Evolutionary conservation across 2,113 vertebrate species (phyloP).

Genomic region (Pelecanoides urinatrix): DNA sequence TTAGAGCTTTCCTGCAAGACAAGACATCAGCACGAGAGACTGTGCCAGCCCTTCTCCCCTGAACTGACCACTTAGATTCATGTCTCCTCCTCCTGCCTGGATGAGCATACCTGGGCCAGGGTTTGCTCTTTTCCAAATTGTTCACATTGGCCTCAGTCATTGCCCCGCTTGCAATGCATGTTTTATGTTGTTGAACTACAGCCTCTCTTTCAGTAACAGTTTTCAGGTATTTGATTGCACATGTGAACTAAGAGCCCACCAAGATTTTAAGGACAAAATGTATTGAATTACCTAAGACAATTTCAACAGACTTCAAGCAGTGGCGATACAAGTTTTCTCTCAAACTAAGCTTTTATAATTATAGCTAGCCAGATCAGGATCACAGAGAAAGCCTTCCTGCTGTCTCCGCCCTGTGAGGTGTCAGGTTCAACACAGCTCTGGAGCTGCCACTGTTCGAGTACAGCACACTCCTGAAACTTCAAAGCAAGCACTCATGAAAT

Average conservation of each 20-base stretch:
- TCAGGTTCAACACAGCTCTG: not conserved
- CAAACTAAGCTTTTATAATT: not conserved
- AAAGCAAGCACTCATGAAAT: not conserved
- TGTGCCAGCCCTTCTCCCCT: not conserved
- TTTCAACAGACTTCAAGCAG: not conserved
- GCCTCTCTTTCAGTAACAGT: not conserved
- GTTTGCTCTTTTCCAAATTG: not conserved
- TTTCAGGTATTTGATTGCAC: not conserved
- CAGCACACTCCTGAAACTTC: not conserved
- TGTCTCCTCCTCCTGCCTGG: not conserved
- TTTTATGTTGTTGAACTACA: not conserved
- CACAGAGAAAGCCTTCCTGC: not conserved
- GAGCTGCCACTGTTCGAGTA: not conserved
- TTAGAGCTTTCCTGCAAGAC: not conserved
- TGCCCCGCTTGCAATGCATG: not conserved
- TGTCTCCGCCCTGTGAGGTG: not conserved
- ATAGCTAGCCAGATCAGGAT: not conserved
- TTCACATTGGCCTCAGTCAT: not conserved
- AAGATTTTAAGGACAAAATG: not conserved
- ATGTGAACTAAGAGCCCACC: not conserved
- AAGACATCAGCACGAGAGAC: accelerated
- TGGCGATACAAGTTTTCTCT: not conserved
- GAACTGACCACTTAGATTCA: not conserved
- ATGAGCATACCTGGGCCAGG: accelerated
- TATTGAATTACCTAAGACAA: not conserved